Percentiles rank a stretch among this genome's conserved stretches.
Evolutionary conservation across 2,888 invertebrate genomes (phyloP).

Genomic region (Ennomos fuscantarius): DNA sequence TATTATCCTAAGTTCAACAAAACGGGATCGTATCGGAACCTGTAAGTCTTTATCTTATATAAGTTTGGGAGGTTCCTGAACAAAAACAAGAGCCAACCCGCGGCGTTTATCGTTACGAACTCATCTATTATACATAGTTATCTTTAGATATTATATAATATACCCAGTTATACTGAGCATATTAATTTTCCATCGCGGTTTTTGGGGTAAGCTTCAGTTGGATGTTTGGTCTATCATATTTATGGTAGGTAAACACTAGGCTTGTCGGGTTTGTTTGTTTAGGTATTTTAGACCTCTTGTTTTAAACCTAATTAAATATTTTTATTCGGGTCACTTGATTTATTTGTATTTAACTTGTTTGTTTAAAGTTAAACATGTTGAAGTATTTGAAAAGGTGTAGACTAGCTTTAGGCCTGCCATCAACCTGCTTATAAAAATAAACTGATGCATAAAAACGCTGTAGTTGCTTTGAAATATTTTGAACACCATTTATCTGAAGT

Average conservation of each 20-base stretch:
- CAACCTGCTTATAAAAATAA: no score
- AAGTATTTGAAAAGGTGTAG: no score
- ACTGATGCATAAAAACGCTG: no score
- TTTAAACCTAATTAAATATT: conserved; percentile 16
- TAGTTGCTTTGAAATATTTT: no score
- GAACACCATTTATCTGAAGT: no score
- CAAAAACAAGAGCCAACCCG: conserved; percentile 65
- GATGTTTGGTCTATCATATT: conserved; percentile 35
- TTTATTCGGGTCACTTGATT: conserved; percentile 15
- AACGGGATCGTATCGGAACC: conserved; percentile 10
- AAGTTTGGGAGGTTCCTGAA: conserved; percentile 56
- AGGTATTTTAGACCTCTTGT: conserved; percentile 21
- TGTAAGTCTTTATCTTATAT: conserved; percentile 32
- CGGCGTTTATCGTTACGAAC: conserved; percentile 70
- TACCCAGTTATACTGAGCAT: conserved; percentile 45
- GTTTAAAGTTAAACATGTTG: conserved; percentile 4
- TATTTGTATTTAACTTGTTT: conserved; percentile 18
- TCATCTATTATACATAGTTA: conserved; percentile 60
- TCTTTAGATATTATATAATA: conserved; percentile 38
- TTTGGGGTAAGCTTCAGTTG: conserved; percentile 41
- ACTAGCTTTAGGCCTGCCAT: no score
- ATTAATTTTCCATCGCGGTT: conserved; percentile 66
- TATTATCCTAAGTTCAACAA: neutral
- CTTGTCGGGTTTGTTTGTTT: conserved; percentile 31
- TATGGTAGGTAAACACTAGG: conserved; percentile 31